Percentiles rank a stretch among this genome's conserved stretches.
These are phyloP conservation scores for Antennarius striatus DNA, from an alignment of 2,113 vertebrate genomes.

Conservation along the genomic window DNA sequence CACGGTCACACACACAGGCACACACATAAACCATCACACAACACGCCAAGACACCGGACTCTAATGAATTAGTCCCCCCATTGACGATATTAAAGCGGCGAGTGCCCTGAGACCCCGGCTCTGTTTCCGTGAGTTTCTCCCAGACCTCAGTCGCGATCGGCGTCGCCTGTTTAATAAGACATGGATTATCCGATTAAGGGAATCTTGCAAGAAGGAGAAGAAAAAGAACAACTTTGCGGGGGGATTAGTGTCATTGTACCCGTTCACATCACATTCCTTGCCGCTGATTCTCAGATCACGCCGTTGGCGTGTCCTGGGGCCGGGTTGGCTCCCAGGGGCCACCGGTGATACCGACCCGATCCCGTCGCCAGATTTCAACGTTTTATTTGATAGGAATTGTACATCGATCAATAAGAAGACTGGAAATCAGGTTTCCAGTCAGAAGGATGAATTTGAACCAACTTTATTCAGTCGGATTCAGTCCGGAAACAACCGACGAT, in stretches of 20 bases:
- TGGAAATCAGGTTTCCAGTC: too few relatives aligned
- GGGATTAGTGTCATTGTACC: constrained; percentile 57
- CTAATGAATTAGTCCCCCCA: constrained; percentile 16
- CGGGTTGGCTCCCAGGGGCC: neutral
- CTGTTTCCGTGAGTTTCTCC: constrained; percentile 37
- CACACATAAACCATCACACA: constrained; percentile 22
- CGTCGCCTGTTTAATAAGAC: constrained; percentile 50
- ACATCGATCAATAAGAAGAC: too few relatives aligned
- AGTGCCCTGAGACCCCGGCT: constrained; percentile 18
- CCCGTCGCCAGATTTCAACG: too few relatives aligned
- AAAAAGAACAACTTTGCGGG: constrained; percentile 53
- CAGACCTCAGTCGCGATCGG: constrained; percentile 38
- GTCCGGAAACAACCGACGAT: too few relatives aligned
- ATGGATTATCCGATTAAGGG: constrained; percentile 61
- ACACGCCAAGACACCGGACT: constrained; percentile 31
- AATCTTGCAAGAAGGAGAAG: constrained; percentile 58
- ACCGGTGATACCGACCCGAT: too few relatives aligned
- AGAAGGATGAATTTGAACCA: too few relatives aligned
- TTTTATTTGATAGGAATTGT: too few relatives aligned
- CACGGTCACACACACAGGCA: constrained; percentile 17
- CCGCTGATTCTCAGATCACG: constrained; percentile 37
- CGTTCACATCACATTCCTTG: constrained; percentile 63
- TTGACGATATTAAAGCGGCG: constrained; percentile 19
- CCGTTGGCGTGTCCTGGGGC: constrained; percentile 16
- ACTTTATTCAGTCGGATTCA: too few relatives aligned